Percentiles rank a stretch among this genome's conserved stretches.
Conservation (phyloP, 2,113 vertebrate genomes). For the Synodontis membranacea region DNA sequence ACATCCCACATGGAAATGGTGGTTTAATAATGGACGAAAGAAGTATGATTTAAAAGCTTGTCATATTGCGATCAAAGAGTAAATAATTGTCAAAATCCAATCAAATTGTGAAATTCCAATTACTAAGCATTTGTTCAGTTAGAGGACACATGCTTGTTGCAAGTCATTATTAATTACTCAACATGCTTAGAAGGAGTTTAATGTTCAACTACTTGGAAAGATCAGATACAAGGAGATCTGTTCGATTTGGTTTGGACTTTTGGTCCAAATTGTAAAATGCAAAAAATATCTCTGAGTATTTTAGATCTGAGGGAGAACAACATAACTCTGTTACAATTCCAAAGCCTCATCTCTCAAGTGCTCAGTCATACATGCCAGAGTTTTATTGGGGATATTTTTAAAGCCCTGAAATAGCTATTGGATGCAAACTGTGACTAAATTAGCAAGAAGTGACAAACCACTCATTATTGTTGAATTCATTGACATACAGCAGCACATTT, state of each 20-base stretch:
- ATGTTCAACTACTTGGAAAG: background rate
- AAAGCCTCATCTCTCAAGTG: background rate
- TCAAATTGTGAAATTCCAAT: background rate
- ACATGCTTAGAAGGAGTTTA: background rate
- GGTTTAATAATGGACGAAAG: background rate
- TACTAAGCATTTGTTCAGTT: background rate
- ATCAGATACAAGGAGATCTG: background rate
- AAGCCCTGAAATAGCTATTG: background rate
- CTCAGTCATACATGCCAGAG: background rate
- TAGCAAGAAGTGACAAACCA: background rate
- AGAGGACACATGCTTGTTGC: background rate
- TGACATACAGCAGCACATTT: background rate
- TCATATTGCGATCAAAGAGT: background rate
- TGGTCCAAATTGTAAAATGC: background rate
- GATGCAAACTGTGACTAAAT: background rate
- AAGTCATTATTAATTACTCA: background rate
- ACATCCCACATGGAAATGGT: background rate
- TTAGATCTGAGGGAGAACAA: background rate
- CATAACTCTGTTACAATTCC: background rate
- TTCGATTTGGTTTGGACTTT: slow-evolving; percentile 2
- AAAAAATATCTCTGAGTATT: background rate
- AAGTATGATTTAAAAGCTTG: background rate
- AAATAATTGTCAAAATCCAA: background rate
- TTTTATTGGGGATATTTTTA: background rate
- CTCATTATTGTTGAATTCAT: background rate